Conservation (phyloP, 2,888 invertebrate genomes). For the Ectemnius continuus region DNA sequence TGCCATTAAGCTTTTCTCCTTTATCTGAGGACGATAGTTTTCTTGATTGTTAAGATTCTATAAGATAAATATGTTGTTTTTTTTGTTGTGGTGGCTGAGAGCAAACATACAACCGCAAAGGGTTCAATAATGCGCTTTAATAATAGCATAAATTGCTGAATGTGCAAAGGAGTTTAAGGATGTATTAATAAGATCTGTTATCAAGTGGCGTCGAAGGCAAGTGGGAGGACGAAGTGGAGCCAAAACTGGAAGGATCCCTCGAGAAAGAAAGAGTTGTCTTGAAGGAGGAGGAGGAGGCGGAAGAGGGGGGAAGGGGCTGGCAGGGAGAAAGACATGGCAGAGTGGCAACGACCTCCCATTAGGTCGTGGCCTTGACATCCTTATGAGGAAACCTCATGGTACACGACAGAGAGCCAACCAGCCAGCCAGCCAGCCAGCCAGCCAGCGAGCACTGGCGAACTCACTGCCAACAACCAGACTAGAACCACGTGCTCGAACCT, state of each 20-base stretch:
- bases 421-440: neutral
- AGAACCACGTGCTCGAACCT: conserved; percentile 19
- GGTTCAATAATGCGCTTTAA: too few relatives aligned
- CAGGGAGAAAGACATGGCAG: conserved; percentile 52
- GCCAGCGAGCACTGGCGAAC: conserved; percentile 26
- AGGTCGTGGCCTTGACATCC: conserved; percentile 76
- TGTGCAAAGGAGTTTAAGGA: too few relatives aligned
- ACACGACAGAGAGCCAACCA: conserved; percentile 39
- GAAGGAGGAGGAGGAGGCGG: conserved; percentile 17
- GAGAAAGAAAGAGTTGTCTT: conserved; percentile 26
- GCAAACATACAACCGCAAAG: too few relatives aligned
- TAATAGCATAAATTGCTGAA: too few relatives aligned
- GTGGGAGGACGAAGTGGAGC: conserved; percentile 14
- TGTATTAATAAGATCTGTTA: too few relatives aligned
- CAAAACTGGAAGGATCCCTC: conserved; percentile 9
- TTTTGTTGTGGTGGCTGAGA: too few relatives aligned
- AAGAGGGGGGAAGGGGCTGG: conserved; percentile 17
- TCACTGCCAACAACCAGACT: conserved; percentile 30
- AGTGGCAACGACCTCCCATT: conserved; percentile 71
- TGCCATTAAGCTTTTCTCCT: too few relatives aligned
- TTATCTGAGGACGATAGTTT: too few relatives aligned
- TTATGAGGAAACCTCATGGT: conserved; percentile 69
- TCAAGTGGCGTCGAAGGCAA: too few relatives aligned
- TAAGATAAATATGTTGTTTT: too few relatives aligned
- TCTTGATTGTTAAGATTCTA: too few relatives aligned